Evolutionary conservation across 2,888 invertebrate species (phyloP), one percentile per base, ranked within the genome.

Genomic region (Drosophila cyrtoloma): DNA sequence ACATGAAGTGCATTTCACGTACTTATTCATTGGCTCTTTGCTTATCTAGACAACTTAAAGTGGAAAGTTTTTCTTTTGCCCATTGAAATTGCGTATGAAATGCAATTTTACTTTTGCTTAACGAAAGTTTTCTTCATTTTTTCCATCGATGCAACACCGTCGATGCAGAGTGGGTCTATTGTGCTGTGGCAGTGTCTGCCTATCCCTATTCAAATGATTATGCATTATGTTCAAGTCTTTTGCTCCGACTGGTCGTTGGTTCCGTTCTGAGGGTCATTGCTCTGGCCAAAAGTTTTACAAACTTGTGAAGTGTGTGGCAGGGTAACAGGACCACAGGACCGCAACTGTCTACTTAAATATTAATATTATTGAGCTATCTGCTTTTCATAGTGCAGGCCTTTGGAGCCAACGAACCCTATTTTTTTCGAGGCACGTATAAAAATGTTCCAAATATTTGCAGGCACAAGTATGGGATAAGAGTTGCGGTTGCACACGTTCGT

Each of bases 161-260:
- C 26, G 26, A 26, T 26, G 26, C 58, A 70, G 79, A 56, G 37
- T 57, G n/a, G 57, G 39, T 30, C 22, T 30, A 39, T n/a, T 39
- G 61, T 62, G 30, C 33, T 35, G 37, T 26, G 53, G 26, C 30
- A 28, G 32, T 32, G 55, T 52, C 50, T 62, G 56, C 56, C 75
- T 77, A 84, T 84, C 76, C 89, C 75, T 84, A 75, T 89, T 83
- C 81, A 89, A 88, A 89, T 89, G 90, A 86, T 89, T 83, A 83
- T 86, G 86, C 73, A 86, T 90, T 86, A 86, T 84, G 75, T 71
- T 75, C 53, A 83, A 83, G 89, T 68, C 76, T 35, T 70, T 81
- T 73, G 66, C 70, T 67, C 28, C 60, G 30, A 53, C 35, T 63
- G 61, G 47, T 60, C 50, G 62, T 55, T 56, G 59, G 59, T 47